A percentile compares a stretch with the other conserved stretches of the same genome.
These are phyloP conservation scores for Eupeodes corollae DNA, from an alignment of 1,140 invertebrate species.

Conservation along the genomic window DNA sequence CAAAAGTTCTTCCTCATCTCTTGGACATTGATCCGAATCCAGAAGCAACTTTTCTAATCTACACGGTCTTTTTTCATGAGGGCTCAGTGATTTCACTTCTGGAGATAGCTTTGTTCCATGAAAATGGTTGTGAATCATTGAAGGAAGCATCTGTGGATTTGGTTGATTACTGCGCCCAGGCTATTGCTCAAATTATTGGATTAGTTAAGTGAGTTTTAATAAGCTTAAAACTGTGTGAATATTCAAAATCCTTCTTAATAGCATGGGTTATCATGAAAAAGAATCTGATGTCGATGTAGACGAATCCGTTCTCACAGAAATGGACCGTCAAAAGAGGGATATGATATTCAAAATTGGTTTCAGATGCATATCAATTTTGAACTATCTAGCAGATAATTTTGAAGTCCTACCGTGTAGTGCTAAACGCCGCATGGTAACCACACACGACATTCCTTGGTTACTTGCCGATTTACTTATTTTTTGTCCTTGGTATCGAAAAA, in stretches of 20 bases:
- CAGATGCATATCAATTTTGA: slow-evolving; percentile 56
- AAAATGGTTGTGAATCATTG: slow-evolving; percentile 54
- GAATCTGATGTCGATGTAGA: slow-evolving; percentile 35
- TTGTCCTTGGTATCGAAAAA: slow-evolving; percentile 56
- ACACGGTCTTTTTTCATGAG: slow-evolving; percentile 63
- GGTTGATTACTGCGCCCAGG: slow-evolving; percentile 57
- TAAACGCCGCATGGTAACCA: slow-evolving; percentile 48
- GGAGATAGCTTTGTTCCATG: slow-evolving; percentile 63
- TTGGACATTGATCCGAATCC: slow-evolving; percentile 51
- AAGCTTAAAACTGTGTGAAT: slow-evolving; percentile 3
- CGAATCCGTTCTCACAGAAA: slow-evolving; percentile 44
- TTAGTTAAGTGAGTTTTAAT: slow-evolving; percentile 22
- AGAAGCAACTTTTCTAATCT: slow-evolving; percentile 56
- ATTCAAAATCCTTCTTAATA: slow-evolving; percentile 15
- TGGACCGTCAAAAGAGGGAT: slow-evolving; percentile 50
- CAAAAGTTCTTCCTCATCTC: slow-evolving; percentile 60
- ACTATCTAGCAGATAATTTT: slow-evolving; percentile 43
- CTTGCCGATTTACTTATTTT: slow-evolving; percentile 53
- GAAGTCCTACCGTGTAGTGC: slow-evolving; percentile 50
- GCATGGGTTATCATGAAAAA: slow-evolving; percentile 26
- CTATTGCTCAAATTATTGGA: slow-evolving; percentile 43
- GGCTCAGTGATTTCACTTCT: slow-evolving; percentile 54
- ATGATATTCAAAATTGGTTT: slow-evolving; percentile 60
- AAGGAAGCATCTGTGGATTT: slow-evolving; percentile 59
- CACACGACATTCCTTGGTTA: slow-evolving; percentile 61